phyloP scores from a whole-genome alignment of 1,140 invertebrate genomes.

The Elymnias hypermnestra region DNA sequence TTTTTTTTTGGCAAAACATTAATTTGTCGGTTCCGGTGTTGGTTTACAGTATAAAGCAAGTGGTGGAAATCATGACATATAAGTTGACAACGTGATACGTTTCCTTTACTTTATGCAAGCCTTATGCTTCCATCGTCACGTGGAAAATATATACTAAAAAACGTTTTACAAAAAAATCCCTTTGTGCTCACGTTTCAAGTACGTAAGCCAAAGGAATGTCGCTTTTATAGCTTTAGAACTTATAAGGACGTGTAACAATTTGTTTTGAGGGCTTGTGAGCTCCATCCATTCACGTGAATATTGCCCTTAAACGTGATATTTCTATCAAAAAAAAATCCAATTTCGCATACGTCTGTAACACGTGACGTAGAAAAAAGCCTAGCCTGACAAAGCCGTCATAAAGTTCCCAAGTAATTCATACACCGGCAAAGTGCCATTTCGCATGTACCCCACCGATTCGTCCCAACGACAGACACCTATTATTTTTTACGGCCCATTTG shows the following conservation, averaged over 20 bases:
- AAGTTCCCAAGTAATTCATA: conserved; percentile 67
- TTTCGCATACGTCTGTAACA: conserved; percentile 66
- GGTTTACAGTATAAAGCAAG: conserved; percentile 33
- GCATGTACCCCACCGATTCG: conserved; percentile 25
- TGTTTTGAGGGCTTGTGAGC: not conserved
- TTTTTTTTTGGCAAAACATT: no score
- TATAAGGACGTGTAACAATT: conserved; percentile 5
- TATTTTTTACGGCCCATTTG: conserved; percentile 73
- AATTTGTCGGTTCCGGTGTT: conserved; percentile 46
- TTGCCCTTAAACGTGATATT: conserved; percentile 38
- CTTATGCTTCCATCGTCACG: conserved; percentile 29
- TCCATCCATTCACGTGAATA: conserved; percentile 20
- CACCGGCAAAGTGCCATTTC: conserved; percentile 54
- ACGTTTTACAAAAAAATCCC: conserved; percentile 12
- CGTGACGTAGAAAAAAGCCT: conserved; percentile 59
- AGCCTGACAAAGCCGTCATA: conserved; percentile 62
- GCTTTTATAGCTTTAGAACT: conserved; percentile 2
- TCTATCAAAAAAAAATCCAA: conserved; percentile 66
- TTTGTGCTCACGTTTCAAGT: conserved; percentile 13
- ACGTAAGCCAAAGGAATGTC: conserved; percentile 13
- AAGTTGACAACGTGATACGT: conserved; percentile 41
- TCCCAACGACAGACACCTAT: conserved; percentile 52
- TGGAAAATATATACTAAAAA: no score
- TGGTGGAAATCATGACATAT: conserved; percentile 47
- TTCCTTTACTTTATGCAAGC: conserved; percentile 48